A percentile compares a stretch with the other conserved stretches of the same genome.
Evolutionary conservation across 2,797 vertebrate genomes (phyloP).

Genomic region (Odontamblyopus lacepedii): DNA sequence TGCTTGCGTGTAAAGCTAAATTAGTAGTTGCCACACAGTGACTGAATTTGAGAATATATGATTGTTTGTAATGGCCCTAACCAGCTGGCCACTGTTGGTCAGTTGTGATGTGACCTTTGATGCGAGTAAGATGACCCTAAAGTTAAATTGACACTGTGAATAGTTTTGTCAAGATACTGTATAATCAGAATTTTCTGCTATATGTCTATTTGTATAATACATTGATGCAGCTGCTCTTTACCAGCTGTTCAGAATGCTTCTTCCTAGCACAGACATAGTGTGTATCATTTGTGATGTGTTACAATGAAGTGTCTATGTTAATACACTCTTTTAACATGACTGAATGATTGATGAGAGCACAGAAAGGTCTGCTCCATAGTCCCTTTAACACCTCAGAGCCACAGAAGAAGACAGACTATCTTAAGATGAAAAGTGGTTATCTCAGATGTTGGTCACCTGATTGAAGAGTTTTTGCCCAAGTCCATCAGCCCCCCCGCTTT

Average conservation of each 20-base stretch:
- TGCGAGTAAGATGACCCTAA: too few species aligned
- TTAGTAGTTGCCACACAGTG: neutral
- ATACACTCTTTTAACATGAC: constrained; percentile 11
- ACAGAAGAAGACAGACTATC: constrained; percentile 13
- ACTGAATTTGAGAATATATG: neutral
- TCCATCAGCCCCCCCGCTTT: constrained; percentile 41
- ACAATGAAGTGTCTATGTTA: constrained; percentile 15
- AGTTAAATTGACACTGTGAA: neutral
- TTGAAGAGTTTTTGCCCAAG: constrained; percentile 63
- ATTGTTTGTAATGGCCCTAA: neutral
- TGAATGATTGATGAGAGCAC: constrained; percentile 16
- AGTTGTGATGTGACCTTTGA: too few species aligned
- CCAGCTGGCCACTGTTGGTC: too few species aligned
- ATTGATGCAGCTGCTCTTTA: constrained; percentile 17
- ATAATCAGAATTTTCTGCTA: constrained; percentile 3
- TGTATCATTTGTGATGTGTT: constrained; percentile 19
- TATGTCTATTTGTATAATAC: constrained; percentile 24
- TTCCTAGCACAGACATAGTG: constrained; percentile 22
- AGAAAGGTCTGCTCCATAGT: constrained; percentile 8
- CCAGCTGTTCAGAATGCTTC: constrained; percentile 26
- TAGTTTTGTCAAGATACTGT: neutral
- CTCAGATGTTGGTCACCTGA: constrained; percentile 60
- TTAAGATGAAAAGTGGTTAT: constrained; percentile 21
- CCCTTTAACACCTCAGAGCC: constrained; percentile 12
- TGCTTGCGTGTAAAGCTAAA: too few species aligned